These are phyloP conservation scores for Heliconius hewitsoni DNA, from an alignment of 1,140 invertebrate genomes.

Conservation along the genomic window DNA sequence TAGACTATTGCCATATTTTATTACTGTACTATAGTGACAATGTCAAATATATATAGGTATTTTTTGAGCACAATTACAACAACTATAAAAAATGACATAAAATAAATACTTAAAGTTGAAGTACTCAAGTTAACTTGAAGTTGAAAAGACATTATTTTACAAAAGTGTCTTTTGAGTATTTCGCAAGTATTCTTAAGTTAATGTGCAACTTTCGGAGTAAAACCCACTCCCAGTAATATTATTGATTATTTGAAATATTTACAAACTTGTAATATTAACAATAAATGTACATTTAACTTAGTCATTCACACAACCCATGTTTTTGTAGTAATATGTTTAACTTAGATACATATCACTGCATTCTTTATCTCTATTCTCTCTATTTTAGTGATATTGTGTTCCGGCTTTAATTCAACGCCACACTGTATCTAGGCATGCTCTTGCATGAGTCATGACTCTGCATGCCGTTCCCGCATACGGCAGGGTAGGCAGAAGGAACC, in stretches of 20 bases:
- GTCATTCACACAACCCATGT: neutral
- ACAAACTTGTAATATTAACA: neutral
- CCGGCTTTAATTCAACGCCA: no score
- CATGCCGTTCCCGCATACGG: no score
- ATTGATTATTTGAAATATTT: neutral
- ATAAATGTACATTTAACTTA: neutral
- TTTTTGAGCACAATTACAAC: neutral
- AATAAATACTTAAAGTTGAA: neutral
- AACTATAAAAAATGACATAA: neutral
- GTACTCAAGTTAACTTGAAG: neutral
- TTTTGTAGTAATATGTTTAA: neutral
- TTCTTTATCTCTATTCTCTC: no score
- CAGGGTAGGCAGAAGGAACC: no score
- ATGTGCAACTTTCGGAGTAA: neutral
- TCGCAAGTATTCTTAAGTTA: neutral
- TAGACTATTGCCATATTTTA: neutral
- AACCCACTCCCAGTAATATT: neutral
- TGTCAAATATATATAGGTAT: neutral
- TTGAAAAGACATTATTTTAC: conserved; percentile 1
- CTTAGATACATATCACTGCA: no score
- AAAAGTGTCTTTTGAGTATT: conserved; percentile 11
- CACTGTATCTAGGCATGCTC: no score
- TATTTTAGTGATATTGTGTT: no score
- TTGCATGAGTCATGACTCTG: no score
- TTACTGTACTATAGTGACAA: neutral